Base-by-base conservation (phyloP, 2,113 vertebrate genomes). In the Colossoma macropomum region DNA sequence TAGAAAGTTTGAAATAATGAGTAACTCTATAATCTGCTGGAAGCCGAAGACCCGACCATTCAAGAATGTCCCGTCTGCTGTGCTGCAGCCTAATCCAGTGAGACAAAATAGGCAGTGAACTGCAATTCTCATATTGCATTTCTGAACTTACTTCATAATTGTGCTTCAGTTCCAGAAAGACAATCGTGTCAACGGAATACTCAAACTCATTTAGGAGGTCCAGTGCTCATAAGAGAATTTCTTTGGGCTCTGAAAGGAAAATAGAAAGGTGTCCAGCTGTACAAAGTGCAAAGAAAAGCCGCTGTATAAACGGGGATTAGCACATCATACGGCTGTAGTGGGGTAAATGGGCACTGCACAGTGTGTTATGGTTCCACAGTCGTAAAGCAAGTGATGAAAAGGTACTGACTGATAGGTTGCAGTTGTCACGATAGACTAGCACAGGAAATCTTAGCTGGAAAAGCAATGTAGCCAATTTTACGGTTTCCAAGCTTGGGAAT, bases 291-390 rank as follows among this genome's bases (percentile, higher is more conserved):
- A 85, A 90, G 86, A 86, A 92, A 91, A 90, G 82, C 84, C 85
- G 34, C 50, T 83, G 86, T 83, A 90, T 90, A 91, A 92, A 92
- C 76, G 66, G 80, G 91, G 90, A 92, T 94, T 92, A 93, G 86
- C 78, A 85, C 87, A 74, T 79, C 73, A 77, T 73, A 66, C 66
- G 80, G 75, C 41, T 28, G 34, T 56, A 48, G 65, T 66, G 32
- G 76, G 79, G 68, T 79, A 84, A 84, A 45, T 83, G 81, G 70
- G 65, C 69, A 54, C 81, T 86, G 62, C 63, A 81, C 81, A 48
- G 70, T 82, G 80, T 85, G 85, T 90, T 92, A 79, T 84, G 86
- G 80, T 88, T 90, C 77, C 66, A 81, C 70, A 80, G 87, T 86
- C 68, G 74, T 85, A 25, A 83, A 79, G 75, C 54, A 52, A n/a